phyloP scores from a whole-genome alignment of 2,888 invertebrate genomes.

The Drosophila yooni region DNA sequence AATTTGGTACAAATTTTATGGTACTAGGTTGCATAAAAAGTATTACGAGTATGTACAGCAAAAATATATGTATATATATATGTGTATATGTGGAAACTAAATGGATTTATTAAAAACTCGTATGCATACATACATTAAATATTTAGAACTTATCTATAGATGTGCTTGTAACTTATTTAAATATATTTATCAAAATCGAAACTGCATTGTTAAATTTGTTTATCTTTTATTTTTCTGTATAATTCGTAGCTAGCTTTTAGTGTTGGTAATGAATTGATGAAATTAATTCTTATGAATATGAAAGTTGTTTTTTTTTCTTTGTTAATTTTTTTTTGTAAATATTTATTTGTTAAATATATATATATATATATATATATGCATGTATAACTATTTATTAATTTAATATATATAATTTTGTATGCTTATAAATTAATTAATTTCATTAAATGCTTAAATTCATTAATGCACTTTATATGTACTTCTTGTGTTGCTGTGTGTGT shows the following conservation, averaged over 20 bases:
- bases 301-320: slow-evolving; percentile 22
- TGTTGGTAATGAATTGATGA: slow-evolving; percentile 34
- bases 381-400: slow-evolving; percentile 45
- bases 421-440: slow-evolving; percentile 78
- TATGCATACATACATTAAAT: slow-evolving; percentile 31
- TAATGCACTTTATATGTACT: slow-evolving; percentile 84
- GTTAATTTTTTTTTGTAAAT: slow-evolving; percentile 47
- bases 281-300: slow-evolving; percentile 47
- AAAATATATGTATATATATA: slow-evolving; percentile 11
- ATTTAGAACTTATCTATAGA: slow-evolving; percentile 33
- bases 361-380: slow-evolving; percentile 36
- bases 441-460: slow-evolving; percentile 83
- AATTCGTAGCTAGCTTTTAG: slow-evolving; percentile 53
- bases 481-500: slow-evolving; percentile 76
- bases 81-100: slow-evolving; percentile 12
- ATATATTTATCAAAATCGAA: slow-evolving; percentile 58
- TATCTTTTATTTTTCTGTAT: slow-evolving; percentile 40
- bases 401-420: slow-evolving; percentile 56
- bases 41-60: slow-evolving; percentile 40
- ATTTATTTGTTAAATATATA: slow-evolving; percentile 45
- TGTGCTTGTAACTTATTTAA: slow-evolving; percentile 43
- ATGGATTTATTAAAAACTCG: slow-evolving; percentile 5
- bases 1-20: slow-evolving; percentile 77
- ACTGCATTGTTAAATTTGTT: slow-evolving; percentile 34
- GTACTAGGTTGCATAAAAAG: slow-evolving; percentile 70